A percentile compares a stretch with the other conserved stretches of the same genome.
Conservation (phyloP, 1,140 invertebrate genomes). For the Drosophila mayri region DNA sequence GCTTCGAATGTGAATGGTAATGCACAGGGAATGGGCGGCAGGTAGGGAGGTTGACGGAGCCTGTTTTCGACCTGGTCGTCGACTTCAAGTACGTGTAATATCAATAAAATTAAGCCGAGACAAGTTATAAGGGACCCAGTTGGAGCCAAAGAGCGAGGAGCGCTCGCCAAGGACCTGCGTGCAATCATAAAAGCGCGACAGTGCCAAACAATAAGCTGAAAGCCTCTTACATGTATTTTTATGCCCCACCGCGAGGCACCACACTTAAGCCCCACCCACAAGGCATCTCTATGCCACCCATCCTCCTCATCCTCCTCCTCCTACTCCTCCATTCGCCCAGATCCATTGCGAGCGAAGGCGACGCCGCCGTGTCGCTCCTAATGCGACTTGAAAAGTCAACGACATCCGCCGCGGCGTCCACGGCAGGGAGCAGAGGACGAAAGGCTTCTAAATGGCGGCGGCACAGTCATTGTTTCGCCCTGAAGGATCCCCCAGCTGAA, state of each 20-base stretch:
- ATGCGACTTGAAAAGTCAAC: conserved; percentile 83
- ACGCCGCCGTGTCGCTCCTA: conserved; percentile 56
- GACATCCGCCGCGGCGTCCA: conserved; percentile 55
- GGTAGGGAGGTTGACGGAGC: background rate
- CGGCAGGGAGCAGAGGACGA: background rate
- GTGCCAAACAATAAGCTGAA: conserved; percentile 80
- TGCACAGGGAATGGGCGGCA: background rate
- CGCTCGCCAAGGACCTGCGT: conserved; percentile 22
- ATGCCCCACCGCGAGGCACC: conserved; percentile 47
- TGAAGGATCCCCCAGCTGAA: conserved; percentile 43
- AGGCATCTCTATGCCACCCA: background rate
- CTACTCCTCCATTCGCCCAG: background rate
- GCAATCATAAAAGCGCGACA: conserved; percentile 72
- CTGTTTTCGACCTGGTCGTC: conserved; percentile 51
- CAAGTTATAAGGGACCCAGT: conserved; percentile 24
- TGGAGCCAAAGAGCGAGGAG: background rate
- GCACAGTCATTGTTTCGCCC: conserved; percentile 71
- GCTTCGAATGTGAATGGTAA: conserved; percentile 19
- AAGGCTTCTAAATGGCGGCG: conserved; percentile 61
- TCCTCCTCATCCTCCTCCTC: too few species aligned
- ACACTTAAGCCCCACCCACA: background rate
- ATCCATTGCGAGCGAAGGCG: conserved; percentile 17
- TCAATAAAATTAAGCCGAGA: conserved; percentile 78
- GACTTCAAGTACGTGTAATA: conserved; percentile 75
- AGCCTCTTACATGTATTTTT: conserved; percentile 82